Evolutionary conservation across 2,113 vertebrate genomes (phyloP).

Genomic region (Saguinus imperator): DNA sequence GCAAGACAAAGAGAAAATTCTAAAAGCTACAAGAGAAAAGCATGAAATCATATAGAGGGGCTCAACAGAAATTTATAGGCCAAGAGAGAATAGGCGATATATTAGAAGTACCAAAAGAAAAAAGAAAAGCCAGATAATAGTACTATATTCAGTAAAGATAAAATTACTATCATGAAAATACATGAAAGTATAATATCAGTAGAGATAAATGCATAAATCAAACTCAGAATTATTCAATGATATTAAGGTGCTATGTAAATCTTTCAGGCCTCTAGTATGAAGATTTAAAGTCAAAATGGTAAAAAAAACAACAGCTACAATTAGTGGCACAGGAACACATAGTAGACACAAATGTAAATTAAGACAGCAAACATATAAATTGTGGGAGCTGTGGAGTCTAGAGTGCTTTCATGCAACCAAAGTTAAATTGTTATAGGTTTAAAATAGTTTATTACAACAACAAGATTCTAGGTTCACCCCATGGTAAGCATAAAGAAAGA

Average conservation of each 20-base stretch:
- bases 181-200: neutral
- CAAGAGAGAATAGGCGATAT: neutral
- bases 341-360: neutral
- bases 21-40: neutral
- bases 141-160: neutral
- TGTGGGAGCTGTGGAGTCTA: neutral
- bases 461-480: neutral
- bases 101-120: neutral
- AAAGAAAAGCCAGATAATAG: neutral
- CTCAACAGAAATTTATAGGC: neutral
- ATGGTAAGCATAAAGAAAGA: neutral
- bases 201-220: neutral
- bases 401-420: neutral
- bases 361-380: neutral
- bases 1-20: neutral
- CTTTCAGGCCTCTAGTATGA: neutral
- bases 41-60: neutral
- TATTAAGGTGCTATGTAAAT: neutral
- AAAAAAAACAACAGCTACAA: neutral
- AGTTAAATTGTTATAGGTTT: neutral
- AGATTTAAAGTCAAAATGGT: neutral
- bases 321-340: neutral
- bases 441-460: neutral
- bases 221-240: neutral
- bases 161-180: neutral